Conservation (phyloP, 2,888 invertebrate genomes). For the Onthophagus sagittarius region DNA sequence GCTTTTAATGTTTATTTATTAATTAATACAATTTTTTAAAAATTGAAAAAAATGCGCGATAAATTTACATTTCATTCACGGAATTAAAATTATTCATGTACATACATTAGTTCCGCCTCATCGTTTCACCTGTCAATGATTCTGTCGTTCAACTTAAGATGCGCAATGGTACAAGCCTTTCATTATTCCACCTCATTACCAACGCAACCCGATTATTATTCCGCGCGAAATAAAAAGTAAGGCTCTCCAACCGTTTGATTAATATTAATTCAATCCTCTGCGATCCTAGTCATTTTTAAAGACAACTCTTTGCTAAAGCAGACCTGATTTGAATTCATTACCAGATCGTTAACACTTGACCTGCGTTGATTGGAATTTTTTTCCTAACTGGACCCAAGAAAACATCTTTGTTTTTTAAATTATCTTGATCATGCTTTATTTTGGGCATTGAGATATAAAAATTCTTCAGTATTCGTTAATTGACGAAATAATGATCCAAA, state of each 20-base stretch:
- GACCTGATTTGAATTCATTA: neutral
- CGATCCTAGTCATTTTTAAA: neutral
- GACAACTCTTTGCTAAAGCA: neutral
- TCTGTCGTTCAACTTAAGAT: neutral
- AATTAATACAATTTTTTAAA: too few species aligned
- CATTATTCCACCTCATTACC: neutral
- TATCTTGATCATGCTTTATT: neutral
- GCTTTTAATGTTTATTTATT: neutral
- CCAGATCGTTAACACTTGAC: neutral
- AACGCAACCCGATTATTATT: neutral
- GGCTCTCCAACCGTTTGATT: neutral
- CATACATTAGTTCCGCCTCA: neutral
- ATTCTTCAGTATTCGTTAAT: too few species aligned
- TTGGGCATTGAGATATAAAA: neutral
- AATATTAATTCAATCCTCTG: neutral
- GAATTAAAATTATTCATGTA: neutral
- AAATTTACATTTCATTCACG: too few species aligned
- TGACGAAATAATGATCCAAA: too few species aligned
- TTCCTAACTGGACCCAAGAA: neutral
- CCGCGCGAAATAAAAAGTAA: neutral
- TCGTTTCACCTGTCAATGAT: neutral
- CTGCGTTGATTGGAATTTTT: neutral
- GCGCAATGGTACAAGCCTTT: neutral
- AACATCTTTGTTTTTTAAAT: neutral
- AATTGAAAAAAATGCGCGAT: too few species aligned